phyloP scores from a whole-genome alignment of 2,113 vertebrate genomes.

The Lucifuga dentata region DNA sequence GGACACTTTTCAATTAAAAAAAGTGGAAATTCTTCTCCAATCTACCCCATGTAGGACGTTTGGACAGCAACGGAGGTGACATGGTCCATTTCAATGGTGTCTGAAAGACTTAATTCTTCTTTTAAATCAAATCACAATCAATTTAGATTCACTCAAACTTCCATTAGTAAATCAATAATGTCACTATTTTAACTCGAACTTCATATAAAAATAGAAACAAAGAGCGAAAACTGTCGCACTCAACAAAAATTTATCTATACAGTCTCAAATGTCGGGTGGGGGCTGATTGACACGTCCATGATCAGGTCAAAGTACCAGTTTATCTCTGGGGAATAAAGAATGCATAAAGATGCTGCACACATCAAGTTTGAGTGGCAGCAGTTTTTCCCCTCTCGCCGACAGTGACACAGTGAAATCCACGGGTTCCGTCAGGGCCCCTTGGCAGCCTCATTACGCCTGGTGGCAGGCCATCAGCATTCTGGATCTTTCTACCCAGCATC shows the following conservation, averaged over 20 bases:
- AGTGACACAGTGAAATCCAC: conserved; percentile 87
- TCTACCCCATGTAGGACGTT: conserved; percentile 26
- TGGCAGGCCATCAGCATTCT: conserved; percentile 89
- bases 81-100: conserved; percentile 36
- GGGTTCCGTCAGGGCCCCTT: conserved; percentile 92
- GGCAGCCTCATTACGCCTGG: conserved; percentile 91
- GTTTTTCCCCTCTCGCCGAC: conserved; percentile 81
- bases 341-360: conserved; percentile 12
- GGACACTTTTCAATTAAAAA: conserved; percentile 32
- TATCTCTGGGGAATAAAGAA: conserved; percentile 18
- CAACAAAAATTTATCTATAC: conserved; percentile 70
- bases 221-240: conserved; percentile 64
- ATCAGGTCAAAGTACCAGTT: conserved; percentile 39
- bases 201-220: conserved; percentile 80
- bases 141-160: conserved; percentile 66
- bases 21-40: conserved; percentile 5
- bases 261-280: conserved; percentile 59
- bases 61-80: conserved; percentile 48
- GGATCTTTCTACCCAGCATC: conserved; percentile 88
- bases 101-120: conserved; percentile 16
- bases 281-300: conserved; percentile 37
- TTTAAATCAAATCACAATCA: conserved; percentile 63
- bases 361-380: conserved; percentile 81
- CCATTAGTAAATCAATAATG: conserved; percentile 62
- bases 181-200: conserved; percentile 72